A percentile compares a stretch with the other conserved stretches of the same genome.
Conservation (phyloP, 2,113 vertebrate genomes). For the Elanus axillaris region DNA sequence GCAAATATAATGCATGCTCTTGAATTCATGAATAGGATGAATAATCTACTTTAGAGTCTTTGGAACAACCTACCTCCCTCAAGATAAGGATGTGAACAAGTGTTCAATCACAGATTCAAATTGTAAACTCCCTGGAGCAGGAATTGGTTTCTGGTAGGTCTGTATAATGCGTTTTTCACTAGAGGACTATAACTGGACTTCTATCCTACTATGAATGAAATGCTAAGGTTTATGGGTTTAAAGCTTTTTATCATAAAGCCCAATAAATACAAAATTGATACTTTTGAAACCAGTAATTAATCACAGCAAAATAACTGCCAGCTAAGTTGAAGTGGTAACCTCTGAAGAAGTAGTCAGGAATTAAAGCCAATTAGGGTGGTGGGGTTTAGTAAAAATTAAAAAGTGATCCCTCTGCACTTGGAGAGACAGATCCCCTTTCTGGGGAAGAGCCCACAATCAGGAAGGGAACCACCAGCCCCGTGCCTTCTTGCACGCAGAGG, state of each 20-base stretch:
- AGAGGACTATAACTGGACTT: background rate
- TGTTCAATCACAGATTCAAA: slow-evolving; percentile 19
- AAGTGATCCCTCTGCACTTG: background rate
- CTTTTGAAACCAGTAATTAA: slow-evolving; percentile 13
- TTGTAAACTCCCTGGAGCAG: background rate
- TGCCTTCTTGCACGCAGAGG: rapidly evolving
- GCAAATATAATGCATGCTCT: background rate
- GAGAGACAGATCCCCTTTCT: background rate
- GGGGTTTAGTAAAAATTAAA: background rate
- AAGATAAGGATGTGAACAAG: slow-evolving; percentile 1
- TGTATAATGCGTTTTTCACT: background rate
- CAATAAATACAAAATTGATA: background rate
- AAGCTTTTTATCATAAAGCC: background rate
- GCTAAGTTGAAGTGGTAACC: background rate
- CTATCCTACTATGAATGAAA: background rate
- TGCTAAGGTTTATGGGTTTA: background rate
- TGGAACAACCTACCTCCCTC: background rate
- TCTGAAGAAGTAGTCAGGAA: background rate
- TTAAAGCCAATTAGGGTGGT: background rate
- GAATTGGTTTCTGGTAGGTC: background rate
- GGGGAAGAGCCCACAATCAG: background rate
- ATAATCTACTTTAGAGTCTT: slow-evolving; percentile 24
- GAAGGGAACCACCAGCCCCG: background rate
- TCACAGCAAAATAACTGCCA: background rate
- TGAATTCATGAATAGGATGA: slow-evolving; percentile 19